phyloP scores from a whole-genome alignment of 2,797 vertebrate genomes.

The Kryptolebias ocellatus region DNA sequence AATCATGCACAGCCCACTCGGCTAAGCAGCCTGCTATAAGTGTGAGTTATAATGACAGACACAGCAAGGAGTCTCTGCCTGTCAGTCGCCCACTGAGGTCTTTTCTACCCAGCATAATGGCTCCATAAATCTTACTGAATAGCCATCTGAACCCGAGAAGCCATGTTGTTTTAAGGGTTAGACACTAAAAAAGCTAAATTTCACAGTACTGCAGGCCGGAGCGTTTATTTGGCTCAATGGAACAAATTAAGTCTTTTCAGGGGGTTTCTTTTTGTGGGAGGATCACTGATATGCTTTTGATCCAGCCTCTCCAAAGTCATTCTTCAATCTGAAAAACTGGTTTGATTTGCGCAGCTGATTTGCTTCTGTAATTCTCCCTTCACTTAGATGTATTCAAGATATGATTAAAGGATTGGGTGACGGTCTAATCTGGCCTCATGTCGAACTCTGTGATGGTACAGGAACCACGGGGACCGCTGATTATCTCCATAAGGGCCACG shows the following conservation, averaged over 20 bases:
- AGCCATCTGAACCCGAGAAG: conserved; percentile 30
- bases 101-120: conserved; percentile 53
- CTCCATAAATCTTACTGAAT: conserved; percentile 57
- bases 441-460: conserved; percentile 3
- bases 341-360: conserved; percentile 7
- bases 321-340: conserved; percentile 23
- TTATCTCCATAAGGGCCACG: conserved; percentile 57
- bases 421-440: conserved; percentile 49
- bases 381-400: conserved; percentile 49
- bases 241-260: conserved; percentile 2
- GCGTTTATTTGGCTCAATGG: conserved; percentile 9
- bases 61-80: conserved; percentile 52
- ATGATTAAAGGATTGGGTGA: conserved; percentile 55
- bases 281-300: conserved; percentile 7
- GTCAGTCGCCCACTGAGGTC: conserved; percentile 50
- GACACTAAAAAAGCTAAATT: neutral
- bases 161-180: conserved; percentile 32
- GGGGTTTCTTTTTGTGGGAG: neutral
- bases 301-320: conserved; percentile 20
- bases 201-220: conserved; percentile 1
- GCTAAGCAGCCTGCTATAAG: conserved; percentile 38
- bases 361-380: conserved; percentile 1
- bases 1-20: conserved; percentile 22
- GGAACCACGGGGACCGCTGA: conserved; percentile 46
- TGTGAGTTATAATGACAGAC: conserved; percentile 58